Base-by-base conservation (phyloP, 2,888 invertebrate genomes). In the Himalopsyche japonica region DNA sequence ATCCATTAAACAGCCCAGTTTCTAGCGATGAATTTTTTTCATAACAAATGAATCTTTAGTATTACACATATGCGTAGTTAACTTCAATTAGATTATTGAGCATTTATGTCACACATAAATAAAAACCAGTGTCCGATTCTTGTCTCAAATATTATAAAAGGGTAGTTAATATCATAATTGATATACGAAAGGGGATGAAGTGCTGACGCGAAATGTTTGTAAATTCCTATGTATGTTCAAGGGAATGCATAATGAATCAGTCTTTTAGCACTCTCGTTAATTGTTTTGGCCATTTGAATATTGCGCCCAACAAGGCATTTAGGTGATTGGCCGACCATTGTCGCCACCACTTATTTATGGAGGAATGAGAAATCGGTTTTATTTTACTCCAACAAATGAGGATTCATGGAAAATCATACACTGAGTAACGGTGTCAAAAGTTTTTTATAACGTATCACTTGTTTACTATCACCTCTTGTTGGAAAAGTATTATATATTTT, bases 231-330 rank as follows among this genome's bases (percentile, higher is more conserved):
- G 64, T 34, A 78, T 48, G 57, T 79, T 83, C 79, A 79, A 82
- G 79, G 27, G 84, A 84, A 84, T 85, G 80, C 84, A 48, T 85
- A 85, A 85, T 84, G 86, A 84, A 82, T 76, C 81, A 81, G 81
- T 79, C 84, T 30, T 82, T 82, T 88, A 90, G 92, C 92, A 92
- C 92, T 92, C 89, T 90, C 88, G 88, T 89, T 92, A 92, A 92
- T 92, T 92, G 91, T 92, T 92, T 91, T 90, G 91, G 91, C 91
- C 92, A 92, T 92, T 92, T 92, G 91, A 92, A 92, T 92, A 92
- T 92, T 91, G 91, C 91, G 64, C 82, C 84, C 82, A 47, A 89
- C 89, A 88, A 89, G 91, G 92, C 92, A 92, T 92, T 92, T 92
- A 91, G 90, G 88, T 89, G 91, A 92, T 92, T 91, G 92, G 92